Base-by-base conservation (phyloP, 2,113 vertebrate species). In the Paraplagusia blochii region DNA sequence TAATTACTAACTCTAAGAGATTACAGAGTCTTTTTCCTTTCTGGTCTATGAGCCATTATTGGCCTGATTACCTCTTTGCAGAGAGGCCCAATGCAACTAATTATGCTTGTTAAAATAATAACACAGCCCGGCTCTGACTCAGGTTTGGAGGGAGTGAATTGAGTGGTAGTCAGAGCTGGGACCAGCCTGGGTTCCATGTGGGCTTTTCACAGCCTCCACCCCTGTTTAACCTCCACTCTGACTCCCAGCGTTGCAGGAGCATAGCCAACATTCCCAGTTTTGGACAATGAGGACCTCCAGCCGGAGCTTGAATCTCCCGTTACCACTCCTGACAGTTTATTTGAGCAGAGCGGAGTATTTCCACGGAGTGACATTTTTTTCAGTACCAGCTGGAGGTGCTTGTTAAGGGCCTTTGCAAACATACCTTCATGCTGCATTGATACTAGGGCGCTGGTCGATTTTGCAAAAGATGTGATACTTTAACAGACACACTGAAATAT, bases 401-500 rank as follows among this genome's bases (percentile, higher is more conserved):
- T 72, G 36, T 56, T 49, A 42, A 76, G 63, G 66, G 58, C 66
- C 55, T 64, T 50, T 42, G 64, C 52, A 83, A 86, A 83, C 66
- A 77, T 62, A 53, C 58, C 22, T 67, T 42, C 11, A 16, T 0
- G 17, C 36, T 56, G 11, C 33, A 38, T 53, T 15, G 45, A 54
- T 11, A 29, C 22, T 29, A 19, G 19, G 44, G 34, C 46, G 51
- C 50, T 15, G 36, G 38, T 40, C 9, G 12, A 40, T 11, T 11
- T 38, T 38, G 22, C 6, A 29, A 29, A 29, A 29, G 22, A 6
- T 29, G 22, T 6, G 22, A 4, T 29, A 29, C 22, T 29, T 29
- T 6, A 43, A 13, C 55, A 14, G 46, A 40, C 33, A 36, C n/a
- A 35, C 2, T 35, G 19, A 46, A 17, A 40, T 13, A 14, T 29